Evolutionary conservation across 2,888 invertebrate species (phyloP), one percentile per base, ranked within the genome.

Genomic region (Entomobrya multifasciata): DNA sequence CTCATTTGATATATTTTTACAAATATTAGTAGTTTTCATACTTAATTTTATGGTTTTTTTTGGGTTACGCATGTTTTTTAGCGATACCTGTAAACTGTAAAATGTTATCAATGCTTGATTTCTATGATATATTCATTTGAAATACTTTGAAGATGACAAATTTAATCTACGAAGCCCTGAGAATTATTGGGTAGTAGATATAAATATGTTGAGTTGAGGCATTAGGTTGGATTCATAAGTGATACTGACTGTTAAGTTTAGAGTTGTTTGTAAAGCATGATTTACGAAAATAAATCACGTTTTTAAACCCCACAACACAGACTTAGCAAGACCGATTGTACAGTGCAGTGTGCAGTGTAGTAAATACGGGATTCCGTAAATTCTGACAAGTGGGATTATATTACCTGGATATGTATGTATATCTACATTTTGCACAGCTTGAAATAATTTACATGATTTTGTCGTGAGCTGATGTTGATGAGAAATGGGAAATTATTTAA

Each of bases 1-100:
- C 27, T 25, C 25, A 60, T 60, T 60, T 60, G 60, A 60, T 60
- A 27, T 15, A 60, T 60, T 60, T n/a, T n/a, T n/a, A 27, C 25
- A 27, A 60, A 27, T 25, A 60, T 60, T 60, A 60, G 25, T 60
- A 25, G 25, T 60, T 60, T 25, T 60, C 60, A n/a, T n/a, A n/a
- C n/a, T n/a, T 60, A 60, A 11, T 60, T 60, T 60, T 25, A 27
- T 60, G 60, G 27, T 27, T n/a, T n/a, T n/a, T n/a, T n/a, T n/a
- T n/a, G n/a, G 27, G 27, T 27, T 1, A 11, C 25, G 52, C n/a
- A n/a, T 52, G 52, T 52, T 27, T 15, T n/a, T 27, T 60, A 60
- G 27, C 1, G 4, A 25, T 60, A 25, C 25, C 15, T 27, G 27
- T 60, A 27, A 60, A 11, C 15, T 60, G 60, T 27, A 60, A 60